A percentile compares a stretch with the other conserved stretches of the same genome.
Conservation (phyloP, 2,113 vertebrate genomes). For the Narcine bancroftii region DNA sequence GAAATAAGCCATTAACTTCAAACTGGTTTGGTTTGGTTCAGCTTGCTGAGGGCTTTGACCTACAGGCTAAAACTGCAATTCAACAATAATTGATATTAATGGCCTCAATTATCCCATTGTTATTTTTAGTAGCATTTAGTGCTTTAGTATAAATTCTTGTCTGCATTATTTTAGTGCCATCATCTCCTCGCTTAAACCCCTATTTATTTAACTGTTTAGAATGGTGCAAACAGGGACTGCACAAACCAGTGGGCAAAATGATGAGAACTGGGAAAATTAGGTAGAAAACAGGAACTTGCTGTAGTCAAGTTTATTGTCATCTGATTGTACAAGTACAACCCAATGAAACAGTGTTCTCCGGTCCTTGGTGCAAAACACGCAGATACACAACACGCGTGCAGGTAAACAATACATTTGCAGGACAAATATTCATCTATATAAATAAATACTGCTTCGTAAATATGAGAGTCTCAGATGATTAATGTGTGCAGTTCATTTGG, state of each 20-base stretch:
- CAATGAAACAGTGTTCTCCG: no score
- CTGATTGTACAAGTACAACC: no score
- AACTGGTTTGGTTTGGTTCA: background rate
- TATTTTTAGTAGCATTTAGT: constrained; percentile 29
- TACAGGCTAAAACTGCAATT: background rate
- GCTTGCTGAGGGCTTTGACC: background rate
- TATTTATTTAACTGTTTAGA: background rate
- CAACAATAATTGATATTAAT: constrained; percentile 20
- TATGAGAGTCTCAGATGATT: no score
- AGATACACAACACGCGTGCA: no score
- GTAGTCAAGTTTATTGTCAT: no score
- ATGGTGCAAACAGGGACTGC: background rate
- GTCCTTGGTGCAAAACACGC: no score
- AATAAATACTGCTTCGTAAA: no score
- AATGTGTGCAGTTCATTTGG: no score
- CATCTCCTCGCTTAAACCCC: background rate
- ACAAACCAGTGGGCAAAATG: background rate
- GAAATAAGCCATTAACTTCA: background rate
- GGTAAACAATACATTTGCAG: no score
- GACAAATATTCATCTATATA: no score
- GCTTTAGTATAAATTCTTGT: background rate
- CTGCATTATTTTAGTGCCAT: background rate
- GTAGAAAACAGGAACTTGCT: background rate
- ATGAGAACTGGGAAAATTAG: background rate
- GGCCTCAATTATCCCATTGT: background rate